Base-by-base conservation (phyloP, 2,888 invertebrate species). In the Pachycephus smyrnensis region DNA sequence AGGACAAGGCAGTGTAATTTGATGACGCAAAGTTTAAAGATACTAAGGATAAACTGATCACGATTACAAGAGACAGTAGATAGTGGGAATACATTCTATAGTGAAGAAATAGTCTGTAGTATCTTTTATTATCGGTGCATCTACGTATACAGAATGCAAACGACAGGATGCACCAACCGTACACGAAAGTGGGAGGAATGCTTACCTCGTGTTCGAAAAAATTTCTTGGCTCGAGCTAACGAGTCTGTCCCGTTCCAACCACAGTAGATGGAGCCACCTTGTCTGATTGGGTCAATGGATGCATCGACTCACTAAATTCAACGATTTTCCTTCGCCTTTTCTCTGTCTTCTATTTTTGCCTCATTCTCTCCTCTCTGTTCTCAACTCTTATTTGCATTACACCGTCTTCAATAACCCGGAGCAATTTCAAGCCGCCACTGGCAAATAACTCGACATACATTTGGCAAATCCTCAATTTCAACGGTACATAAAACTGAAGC, bases 271-370 rank as follows among this genome's bases (percentile, higher is more conserved):
- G 75, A 75, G 33, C 75, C 77, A 69, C 33, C 36, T 55, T 75
- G 36, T 32, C n/a, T 55, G 77, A 77, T 75, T 75, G 77, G 75
- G 55, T 55, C 77, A 77, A 71, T 75, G 77, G 69, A 69, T 77
- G 71, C 77, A 69, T 69, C 74, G 69, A 74, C 11, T 23, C 69
- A 31, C 36, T 31, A n/a, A 31, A 68, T 36, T 30, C 74, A 12
- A 73, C 55, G 9, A 33, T 77, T 31, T 31, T 23, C 36, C 69
- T 75, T 69, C 12, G 9, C 37, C 77, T 74, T 23, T n/a, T 11
- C 12, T 76, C 36, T 69, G 23, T 33, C 40, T 11, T 32, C 30
- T 2, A 11, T 30, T 30, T 30, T 3, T 11, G 0, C 31, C 32
- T 30, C 3, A 15, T 76, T 55, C 76, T 37, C 23, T 11, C 31